phyloP scores from a whole-genome alignment of 2,888 invertebrate species.

The Cryptocheilus praepositus region DNA sequence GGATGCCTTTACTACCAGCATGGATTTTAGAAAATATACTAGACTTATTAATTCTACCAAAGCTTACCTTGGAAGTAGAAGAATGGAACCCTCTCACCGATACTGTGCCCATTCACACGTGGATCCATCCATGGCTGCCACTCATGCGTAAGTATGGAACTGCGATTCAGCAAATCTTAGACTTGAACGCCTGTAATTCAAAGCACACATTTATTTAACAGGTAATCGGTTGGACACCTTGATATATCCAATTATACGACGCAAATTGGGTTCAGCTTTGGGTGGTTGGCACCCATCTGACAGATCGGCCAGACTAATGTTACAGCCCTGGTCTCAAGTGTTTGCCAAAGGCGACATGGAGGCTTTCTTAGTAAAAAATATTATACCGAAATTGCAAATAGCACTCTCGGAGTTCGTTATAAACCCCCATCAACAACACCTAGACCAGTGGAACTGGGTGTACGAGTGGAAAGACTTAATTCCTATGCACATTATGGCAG shows the following conservation, averaged over 20 bases:
- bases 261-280: slow-evolving; percentile 92
- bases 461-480: slow-evolving; percentile 94
- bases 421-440: slow-evolving; percentile 84
- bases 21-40: slow-evolving; percentile 91
- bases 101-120: slow-evolving; percentile 95
- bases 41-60: slow-evolving; percentile 88
- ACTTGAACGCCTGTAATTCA: slow-evolving; percentile 1
- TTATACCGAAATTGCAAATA: slow-evolving; percentile 91
- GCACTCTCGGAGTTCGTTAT: slow-evolving; percentile 80
- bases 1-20: slow-evolving; percentile 86
- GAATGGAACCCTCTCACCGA: slow-evolving; percentile 97
- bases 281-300: slow-evolving; percentile 97
- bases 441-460: slow-evolving; percentile 95
- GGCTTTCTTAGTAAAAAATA: slow-evolving; percentile 88
- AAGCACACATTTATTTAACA: slow-evolving; percentile 12
- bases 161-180: background rate
- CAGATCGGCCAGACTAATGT: slow-evolving; percentile 91
- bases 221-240: slow-evolving; percentile 77
- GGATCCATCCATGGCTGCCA: slow-evolving; percentile 98
- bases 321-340: slow-evolving; percentile 92
- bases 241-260: slow-evolving; percentile 93
- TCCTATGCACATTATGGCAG: slow-evolving; percentile 85
- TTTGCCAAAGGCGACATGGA: slow-evolving; percentile 87
- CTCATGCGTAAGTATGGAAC: slow-evolving; percentile 79
- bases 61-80: slow-evolving; percentile 84